Percentiles rank a stretch among this genome's conserved stretches.
These are phyloP conservation scores for Microcebus griseorufus DNA, from an alignment of 2,113 vertebrate genomes.

Conservation along the genomic window DNA sequence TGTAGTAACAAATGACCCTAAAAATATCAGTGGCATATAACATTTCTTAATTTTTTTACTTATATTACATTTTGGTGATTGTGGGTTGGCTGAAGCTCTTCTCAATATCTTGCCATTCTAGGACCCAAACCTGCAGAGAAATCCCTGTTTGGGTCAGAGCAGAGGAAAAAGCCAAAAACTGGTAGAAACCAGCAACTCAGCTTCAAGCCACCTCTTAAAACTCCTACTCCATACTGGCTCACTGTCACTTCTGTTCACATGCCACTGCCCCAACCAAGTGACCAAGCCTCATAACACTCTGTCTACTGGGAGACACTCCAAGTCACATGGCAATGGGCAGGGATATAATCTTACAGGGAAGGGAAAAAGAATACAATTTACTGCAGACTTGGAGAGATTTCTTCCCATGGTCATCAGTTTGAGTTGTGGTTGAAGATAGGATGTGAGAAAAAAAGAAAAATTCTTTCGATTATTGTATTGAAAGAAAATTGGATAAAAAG, in stretches of 20 bases:
- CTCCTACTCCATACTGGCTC: background rate
- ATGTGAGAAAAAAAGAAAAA: background rate
- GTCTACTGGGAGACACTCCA: background rate
- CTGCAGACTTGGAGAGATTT: background rate
- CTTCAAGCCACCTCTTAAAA: background rate
- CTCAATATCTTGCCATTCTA: background rate
- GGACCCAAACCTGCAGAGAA: background rate
- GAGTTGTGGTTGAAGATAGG: background rate
- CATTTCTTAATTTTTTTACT: background rate
- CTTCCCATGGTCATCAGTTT: background rate
- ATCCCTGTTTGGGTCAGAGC: background rate
- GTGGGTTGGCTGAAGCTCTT: background rate
- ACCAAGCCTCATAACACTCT: background rate
- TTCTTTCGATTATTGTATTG: background rate
- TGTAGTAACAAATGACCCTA: background rate
- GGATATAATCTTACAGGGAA: background rate
- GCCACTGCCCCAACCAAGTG: background rate
- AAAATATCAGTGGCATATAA: background rate
- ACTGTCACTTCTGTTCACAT: background rate
- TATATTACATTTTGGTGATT: background rate
- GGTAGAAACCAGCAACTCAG: background rate
- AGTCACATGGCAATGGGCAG: background rate
- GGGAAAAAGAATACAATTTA: background rate
- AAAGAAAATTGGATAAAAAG: background rate
- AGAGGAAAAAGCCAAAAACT: background rate